phyloP scores from a whole-genome alignment of 2,797 vertebrate genomes.

The Hephaestus fuliginosus region DNA sequence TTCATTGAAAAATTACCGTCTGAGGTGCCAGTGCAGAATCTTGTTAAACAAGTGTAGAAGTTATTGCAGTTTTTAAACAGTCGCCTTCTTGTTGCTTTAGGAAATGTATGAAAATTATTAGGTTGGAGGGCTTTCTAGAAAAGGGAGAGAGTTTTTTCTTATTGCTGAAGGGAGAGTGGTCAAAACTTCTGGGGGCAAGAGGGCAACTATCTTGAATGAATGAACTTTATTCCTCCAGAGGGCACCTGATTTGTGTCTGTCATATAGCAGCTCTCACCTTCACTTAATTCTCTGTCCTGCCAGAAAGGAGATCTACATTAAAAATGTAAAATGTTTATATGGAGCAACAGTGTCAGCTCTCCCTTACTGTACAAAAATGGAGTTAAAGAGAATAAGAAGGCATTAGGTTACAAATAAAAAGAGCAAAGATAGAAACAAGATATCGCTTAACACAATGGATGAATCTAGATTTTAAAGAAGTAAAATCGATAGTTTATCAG shows the following conservation, averaged over 20 bases:
- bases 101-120: background rate
- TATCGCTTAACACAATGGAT: background rate
- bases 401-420: background rate
- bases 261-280: background rate
- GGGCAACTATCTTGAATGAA: background rate
- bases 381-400: background rate
- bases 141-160: background rate
- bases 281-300: no score
- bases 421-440: background rate
- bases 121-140: background rate
- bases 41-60: background rate
- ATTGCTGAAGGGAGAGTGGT: background rate
- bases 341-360: background rate
- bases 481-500: background rate
- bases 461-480: background rate
- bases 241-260: background rate
- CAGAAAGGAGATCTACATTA: no score
- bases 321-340: background rate
- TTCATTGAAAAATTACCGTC: background rate
- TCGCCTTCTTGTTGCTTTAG: background rate
- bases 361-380: background rate
- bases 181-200: no score
- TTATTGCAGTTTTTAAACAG: background rate
- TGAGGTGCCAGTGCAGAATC: background rate
- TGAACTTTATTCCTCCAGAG: background rate